A percentile compares a stretch with the other conserved stretches of the same genome.
phyloP scores from a whole-genome alignment of 2,113 vertebrate genomes.

The Myotis yumanensis region DNA sequence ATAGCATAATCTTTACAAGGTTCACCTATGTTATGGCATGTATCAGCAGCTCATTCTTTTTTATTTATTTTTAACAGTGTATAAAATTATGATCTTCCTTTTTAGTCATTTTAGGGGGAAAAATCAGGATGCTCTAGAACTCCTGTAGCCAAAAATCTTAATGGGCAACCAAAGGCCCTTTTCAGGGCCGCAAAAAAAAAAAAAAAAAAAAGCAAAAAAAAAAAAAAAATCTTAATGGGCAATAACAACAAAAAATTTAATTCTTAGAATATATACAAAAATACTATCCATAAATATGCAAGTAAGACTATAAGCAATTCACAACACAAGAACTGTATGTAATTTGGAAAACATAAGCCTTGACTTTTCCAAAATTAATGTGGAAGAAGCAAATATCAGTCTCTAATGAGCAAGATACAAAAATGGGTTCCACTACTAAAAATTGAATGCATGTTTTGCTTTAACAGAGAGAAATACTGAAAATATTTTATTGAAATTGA shows the following conservation, averaged over 20 bases:
- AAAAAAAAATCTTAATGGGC: background rate
- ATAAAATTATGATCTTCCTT: slow-evolving; percentile 5
- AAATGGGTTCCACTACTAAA: background rate
- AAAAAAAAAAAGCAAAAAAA: too few species aligned
- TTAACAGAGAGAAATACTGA: background rate
- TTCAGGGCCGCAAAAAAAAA: too few species aligned
- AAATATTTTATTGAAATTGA: background rate
- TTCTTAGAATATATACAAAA: slow-evolving; percentile 46
- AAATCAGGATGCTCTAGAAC: background rate
- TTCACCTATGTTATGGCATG: background rate
- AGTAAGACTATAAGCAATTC: slow-evolving; percentile 35
- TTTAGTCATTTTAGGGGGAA: background rate
- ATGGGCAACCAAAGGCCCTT: too few species aligned
- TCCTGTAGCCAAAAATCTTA: slow-evolving; percentile 37
- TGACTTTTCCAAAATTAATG: slow-evolving; percentile 39
- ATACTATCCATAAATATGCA: slow-evolving; percentile 31
- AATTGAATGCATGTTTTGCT: slow-evolving; percentile 9
- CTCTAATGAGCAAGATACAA: background rate
- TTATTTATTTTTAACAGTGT: slow-evolving; percentile 20
- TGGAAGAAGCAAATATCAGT: background rate
- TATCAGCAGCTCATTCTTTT: background rate
- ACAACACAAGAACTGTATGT: slow-evolving; percentile 3
- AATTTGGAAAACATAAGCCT: background rate
- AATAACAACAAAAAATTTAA: slow-evolving; percentile 37
- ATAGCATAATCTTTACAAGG: background rate